Evolutionary conservation across 2,113 vertebrate species (phyloP).

Genomic region (Tachycineta bicolor): DNA sequence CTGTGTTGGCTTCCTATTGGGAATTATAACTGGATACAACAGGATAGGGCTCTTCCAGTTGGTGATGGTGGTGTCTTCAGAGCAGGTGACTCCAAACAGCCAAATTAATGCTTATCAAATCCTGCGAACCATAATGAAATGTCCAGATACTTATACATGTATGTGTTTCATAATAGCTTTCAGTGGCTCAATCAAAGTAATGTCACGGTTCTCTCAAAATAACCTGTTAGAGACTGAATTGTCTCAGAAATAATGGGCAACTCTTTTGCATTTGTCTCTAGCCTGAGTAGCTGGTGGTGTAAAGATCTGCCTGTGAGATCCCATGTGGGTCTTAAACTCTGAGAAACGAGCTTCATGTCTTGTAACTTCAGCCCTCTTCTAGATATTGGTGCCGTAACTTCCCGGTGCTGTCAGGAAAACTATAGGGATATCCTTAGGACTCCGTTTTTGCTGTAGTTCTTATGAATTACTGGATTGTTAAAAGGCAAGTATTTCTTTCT

Average conservation of each 20-base stretch:
- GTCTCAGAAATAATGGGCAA: not conserved
- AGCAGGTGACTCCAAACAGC: not conserved
- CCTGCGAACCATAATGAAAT: not conserved
- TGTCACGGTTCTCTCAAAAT: not conserved
- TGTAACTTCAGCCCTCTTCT: not conserved
- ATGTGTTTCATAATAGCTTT: not conserved
- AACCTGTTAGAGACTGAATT: not conserved
- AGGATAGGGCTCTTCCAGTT: not conserved
- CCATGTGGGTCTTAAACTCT: not conserved
- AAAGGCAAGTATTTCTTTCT: slow-evolving; percentile 21
- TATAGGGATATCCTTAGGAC: not conserved
- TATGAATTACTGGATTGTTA: slow-evolving; percentile 19
- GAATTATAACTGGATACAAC: not conserved
- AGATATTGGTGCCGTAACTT: not conserved
- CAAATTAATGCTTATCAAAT: not conserved
- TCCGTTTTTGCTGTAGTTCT: not conserved
- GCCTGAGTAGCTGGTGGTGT: not conserved
- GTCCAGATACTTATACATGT: not conserved
- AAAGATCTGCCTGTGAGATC: not conserved
- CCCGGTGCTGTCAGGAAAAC: not conserved
- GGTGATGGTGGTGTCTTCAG: not conserved
- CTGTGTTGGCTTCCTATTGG: not conserved
- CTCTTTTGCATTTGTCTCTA: not conserved
- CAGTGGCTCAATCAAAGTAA: not conserved
- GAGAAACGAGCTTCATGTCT: not conserved